Evolutionary conservation across 2,113 vertebrate genomes (phyloP).

Genomic region (Colossoma macropomum): DNA sequence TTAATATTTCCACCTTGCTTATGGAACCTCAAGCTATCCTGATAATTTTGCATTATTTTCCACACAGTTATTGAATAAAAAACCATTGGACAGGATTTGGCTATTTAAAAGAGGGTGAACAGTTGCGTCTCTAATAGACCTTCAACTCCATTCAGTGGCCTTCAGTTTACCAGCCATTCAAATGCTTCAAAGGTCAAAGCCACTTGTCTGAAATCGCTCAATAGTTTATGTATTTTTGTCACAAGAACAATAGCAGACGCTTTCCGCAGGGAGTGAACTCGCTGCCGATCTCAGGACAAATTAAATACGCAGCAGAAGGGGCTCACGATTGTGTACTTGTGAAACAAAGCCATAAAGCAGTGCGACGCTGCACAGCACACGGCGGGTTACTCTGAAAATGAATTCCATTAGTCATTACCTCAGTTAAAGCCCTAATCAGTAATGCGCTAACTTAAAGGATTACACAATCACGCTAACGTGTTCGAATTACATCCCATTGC

Average conservation of each 20-base stretch:
- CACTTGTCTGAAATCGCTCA: neutral
- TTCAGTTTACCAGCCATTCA: too few relatives aligned
- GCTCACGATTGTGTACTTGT: neutral
- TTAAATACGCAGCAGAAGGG: neutral
- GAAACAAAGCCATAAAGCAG: neutral
- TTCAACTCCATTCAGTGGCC: too few relatives aligned
- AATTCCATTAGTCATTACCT: conserved; percentile 34
- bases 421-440: conserved; percentile 9
- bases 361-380: neutral
- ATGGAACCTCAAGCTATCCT: too few relatives aligned
- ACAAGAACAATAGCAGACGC: neutral
- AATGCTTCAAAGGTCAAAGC: neutral
- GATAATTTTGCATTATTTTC: too few relatives aligned
- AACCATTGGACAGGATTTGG: too few relatives aligned
- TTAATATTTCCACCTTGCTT: too few relatives aligned
- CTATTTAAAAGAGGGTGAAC: too few relatives aligned
- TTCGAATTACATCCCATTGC: neutral
- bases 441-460: conserved; percentile 5
- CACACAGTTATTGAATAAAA: too few relatives aligned
- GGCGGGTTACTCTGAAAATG: conserved; percentile 9
- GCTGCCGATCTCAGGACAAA: neutral
- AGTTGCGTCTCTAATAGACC: too few relatives aligned
- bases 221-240: neutral
- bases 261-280: neutral
- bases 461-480: neutral